Base-by-base conservation (phyloP, 2,113 vertebrate species). In the Marcusenius ussheri region DNA sequence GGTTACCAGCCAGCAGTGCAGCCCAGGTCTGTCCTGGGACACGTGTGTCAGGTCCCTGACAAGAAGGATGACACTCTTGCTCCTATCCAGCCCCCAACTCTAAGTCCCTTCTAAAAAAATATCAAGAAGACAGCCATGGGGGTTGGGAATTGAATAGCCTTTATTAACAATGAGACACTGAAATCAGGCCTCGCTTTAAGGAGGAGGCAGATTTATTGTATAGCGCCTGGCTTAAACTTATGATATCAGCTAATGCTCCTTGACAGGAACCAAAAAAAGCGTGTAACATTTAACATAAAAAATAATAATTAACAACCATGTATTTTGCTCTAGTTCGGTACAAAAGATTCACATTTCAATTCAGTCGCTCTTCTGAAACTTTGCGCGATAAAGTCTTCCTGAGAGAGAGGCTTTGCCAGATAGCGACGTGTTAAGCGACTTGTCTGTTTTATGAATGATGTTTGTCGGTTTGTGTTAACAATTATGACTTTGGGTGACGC, bases 21-120 rank as follows among this genome's bases (percentile, higher is more conserved):
- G 0, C 17, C 21, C 35, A 53, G 50, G 53, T 66, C 42, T 58
- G 45, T 66, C 80, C 53, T 47, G 89, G 83, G 80, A 85, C 45
- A 3, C 17, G 24, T 8, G 24, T 49, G 80, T 85, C 80, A 66
- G 80, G 51, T 39, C 53, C 21, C 39, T 49, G 80, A 90, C 80
- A 66, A 85, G 89, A 90, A 62, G n/a, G 83, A 90, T 85, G 89
- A 66, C 53, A 62, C 39, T 47, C 77, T 49, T 56, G 83, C 53
- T 35, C 83, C 39, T 90, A 62, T 47, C 24, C 13, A 15, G 19
- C 83, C 77, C 7, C 39, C 15, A 31, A 46, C 46, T n/a, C 15
- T 50, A 19, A 7, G 51, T 49, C 89, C 84, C 5, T 53, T 46
- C 51, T 50, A n/a, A 77, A 58, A 39, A 42, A 88, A 88, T 47